Evolutionary conservation across 1,140 invertebrate genomes (phyloP), one percentile per base, ranked within the genome.

Genomic region (Augochlora pura): DNA sequence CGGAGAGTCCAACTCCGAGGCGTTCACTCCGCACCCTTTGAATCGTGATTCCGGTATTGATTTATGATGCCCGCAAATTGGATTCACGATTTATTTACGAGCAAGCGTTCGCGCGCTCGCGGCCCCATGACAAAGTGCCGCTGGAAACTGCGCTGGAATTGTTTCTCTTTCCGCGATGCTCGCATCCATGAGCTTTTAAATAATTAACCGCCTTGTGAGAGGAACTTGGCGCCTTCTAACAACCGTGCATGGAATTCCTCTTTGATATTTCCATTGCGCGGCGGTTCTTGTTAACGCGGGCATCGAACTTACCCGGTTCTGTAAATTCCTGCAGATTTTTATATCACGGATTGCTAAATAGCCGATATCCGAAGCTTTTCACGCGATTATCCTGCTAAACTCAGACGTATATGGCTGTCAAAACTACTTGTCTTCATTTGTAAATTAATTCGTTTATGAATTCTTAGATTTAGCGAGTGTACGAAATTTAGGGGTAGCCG

Each of bases 81-180:
- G 78, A 80, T 80, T 69, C 78, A 69, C 78, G 78, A 80, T 80
- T 80, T 80, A 80, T 80, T 80, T 80, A 80, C 73, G 78, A 63
- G 49, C 73, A 39, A 64, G 42, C 73, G 65, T 68, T 76, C 59
- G 57, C 78, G 54, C 78, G 62, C 25, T 32, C 39, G 49, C 46
- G 68, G 32, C 9, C 9, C 25, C 38, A 60, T 76, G 78, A 80
- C 68, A 66, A 80, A 80, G 64, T 76, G 65, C 65, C 57, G 71
- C 16, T 66, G 42, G 39, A 54, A 80, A 68, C 70, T 23, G 57
- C 73, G 54, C 59, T 69, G 52, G 78, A 62, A 80, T 80, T 76
- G 73, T 80, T 80, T 76, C 72, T 69, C 65, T 69, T 80, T 76
- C 78, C 60, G 63, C 62, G 62, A 57, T 49, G 49, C 52, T 32